Percentiles rank a stretch among this genome's conserved stretches.
phyloP scores from a whole-genome alignment of 1,140 invertebrate genomes.

The Galleria mellonella region DNA sequence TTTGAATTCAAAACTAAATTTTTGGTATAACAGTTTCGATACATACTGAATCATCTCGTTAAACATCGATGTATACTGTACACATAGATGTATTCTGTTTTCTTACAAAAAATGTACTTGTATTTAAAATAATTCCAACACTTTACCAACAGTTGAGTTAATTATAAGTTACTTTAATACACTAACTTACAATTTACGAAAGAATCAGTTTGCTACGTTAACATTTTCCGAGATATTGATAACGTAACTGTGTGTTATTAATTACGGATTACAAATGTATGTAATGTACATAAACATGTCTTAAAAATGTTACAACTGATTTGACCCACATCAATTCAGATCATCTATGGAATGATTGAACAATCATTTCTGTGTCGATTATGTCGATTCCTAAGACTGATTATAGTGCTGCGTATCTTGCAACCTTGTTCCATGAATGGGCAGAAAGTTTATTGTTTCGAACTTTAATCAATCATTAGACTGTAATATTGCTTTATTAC shows the following conservation, averaged over 20 bases:
- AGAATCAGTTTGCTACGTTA: constrained; percentile 2
- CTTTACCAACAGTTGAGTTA: not conserved
- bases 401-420: constrained; percentile 16
- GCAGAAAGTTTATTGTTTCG: constrained; percentile 27
- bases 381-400: constrained; percentile 31
- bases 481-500: constrained; percentile 5
- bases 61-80: no score
- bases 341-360: constrained; percentile 35
- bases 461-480: constrained; percentile 26
- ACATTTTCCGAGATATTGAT: not conserved
- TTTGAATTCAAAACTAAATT: not conserved
- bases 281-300: not conserved
- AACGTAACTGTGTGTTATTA: not conserved
- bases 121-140: not conserved
- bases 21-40: not conserved
- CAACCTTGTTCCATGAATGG: constrained; percentile 22
- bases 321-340: constrained; percentile 43
- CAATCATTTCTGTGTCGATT: constrained; percentile 22
- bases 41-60: not conserved
- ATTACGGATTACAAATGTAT: constrained; percentile 1
- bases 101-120: no score
- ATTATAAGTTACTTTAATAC: not conserved
- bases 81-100: no score
- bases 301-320: constrained; percentile 2
- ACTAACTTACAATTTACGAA: constrained; percentile 4